phyloP scores from a whole-genome alignment of 2,113 vertebrate species.

The Pogona vitticeps region DNA sequence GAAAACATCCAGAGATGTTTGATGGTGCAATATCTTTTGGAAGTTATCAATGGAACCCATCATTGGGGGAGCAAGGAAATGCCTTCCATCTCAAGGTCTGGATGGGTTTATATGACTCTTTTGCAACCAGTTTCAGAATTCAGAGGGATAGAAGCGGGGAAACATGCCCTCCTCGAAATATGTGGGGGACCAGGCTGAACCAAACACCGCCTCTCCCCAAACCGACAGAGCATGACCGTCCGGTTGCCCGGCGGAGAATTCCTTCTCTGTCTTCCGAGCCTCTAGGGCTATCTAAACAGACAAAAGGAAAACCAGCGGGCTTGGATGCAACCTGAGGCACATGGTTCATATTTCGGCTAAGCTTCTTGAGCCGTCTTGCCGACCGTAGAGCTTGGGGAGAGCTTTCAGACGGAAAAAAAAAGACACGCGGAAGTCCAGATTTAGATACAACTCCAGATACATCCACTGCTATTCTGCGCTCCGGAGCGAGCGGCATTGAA shows the following conservation, averaged over 20 bases:
- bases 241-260: slow-evolving; percentile 57
- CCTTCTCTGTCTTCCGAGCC: slow-evolving; percentile 61
- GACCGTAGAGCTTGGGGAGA: slow-evolving; percentile 62
- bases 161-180: slow-evolving; percentile 34
- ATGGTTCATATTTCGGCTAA: slow-evolving; percentile 78
- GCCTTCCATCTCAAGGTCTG: slow-evolving; percentile 62
- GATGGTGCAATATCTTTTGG: slow-evolving; percentile 50
- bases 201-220: slow-evolving; percentile 57
- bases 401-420: slow-evolving; percentile 68
- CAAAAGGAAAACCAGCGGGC: slow-evolving; percentile 71
- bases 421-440: slow-evolving; percentile 75
- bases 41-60: slow-evolving; percentile 62
- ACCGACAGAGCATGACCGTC: slow-evolving; percentile 55
- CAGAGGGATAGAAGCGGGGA: slow-evolving; percentile 64
- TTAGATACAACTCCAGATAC: slow-evolving; percentile 76
- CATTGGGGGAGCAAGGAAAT: slow-evolving; percentile 48
- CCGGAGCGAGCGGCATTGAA: slow-evolving; percentile 71
- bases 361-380: slow-evolving; percentile 67
- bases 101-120: slow-evolving; percentile 67
- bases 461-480: slow-evolving; percentile 63
- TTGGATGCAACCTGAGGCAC: slow-evolving; percentile 68
- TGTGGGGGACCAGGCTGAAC: neutral
- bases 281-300: slow-evolving; percentile 75
- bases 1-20: too few species aligned
- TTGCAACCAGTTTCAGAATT: slow-evolving; percentile 68